A percentile compares a stretch with the other conserved stretches of the same genome.
phyloP scores from a whole-genome alignment of 1,140 invertebrate genomes.

The Lordiphosa collinella region DNA sequence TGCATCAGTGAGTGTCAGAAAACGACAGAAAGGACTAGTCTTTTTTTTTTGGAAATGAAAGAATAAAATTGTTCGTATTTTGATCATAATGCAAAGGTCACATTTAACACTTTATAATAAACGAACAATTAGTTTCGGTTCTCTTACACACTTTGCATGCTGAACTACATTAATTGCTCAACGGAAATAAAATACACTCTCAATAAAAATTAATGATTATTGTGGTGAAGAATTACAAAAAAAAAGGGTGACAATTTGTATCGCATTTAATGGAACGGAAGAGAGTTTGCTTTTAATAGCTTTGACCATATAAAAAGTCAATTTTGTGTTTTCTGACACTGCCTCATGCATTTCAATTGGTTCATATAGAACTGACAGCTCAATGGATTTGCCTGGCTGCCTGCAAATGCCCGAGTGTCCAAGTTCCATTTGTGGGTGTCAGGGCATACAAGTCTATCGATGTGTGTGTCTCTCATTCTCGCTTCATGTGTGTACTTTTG shows the following conservation, averaged over 20 bases:
- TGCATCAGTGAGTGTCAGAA: too few relatives aligned
- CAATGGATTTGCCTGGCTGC: constrained; percentile 32
- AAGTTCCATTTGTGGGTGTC: constrained; percentile 35
- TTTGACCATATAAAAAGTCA: constrained; percentile 7
- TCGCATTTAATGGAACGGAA: background rate
- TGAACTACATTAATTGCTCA: too few relatives aligned
- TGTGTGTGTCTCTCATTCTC: constrained; percentile 3
- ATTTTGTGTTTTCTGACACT: constrained; percentile 2
- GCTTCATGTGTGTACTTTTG: constrained; percentile 3
- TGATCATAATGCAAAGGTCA: too few relatives aligned
- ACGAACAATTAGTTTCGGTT: too few relatives aligned
- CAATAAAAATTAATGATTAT: too few relatives aligned
- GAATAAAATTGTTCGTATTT: too few relatives aligned
- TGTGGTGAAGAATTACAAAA: too few relatives aligned
- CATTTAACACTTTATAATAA: too few relatives aligned
- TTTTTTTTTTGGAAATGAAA: too few relatives aligned
- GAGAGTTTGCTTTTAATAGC: background rate
- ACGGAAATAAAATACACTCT: too few relatives aligned
- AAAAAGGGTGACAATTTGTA: constrained; percentile 2
- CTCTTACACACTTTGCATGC: too few relatives aligned
- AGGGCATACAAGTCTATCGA: constrained; percentile 45
- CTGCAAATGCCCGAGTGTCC: constrained; percentile 8
- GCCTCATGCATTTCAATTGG: constrained; percentile 50
- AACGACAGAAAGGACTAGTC: too few relatives aligned
- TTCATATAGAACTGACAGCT: constrained; percentile 24